Percentiles rank a stretch among this genome's conserved stretches.
phyloP scores from a whole-genome alignment of 2,113 vertebrate species.

The Cynoglossus semilaevis region DNA sequence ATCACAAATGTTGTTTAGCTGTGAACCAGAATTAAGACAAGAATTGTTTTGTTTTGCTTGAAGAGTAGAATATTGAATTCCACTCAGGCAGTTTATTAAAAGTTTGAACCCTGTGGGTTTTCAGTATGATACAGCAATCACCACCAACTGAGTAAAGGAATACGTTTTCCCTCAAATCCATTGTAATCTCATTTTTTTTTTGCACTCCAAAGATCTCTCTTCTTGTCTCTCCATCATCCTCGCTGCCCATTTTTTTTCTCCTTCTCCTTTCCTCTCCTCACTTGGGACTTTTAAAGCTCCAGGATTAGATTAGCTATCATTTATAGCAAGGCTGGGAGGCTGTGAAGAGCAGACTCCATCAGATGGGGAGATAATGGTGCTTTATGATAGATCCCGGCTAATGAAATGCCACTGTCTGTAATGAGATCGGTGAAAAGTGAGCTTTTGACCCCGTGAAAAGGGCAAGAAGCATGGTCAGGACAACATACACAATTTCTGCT shows the following conservation, averaged over 20 bases:
- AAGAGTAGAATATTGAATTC: constrained; percentile 1
- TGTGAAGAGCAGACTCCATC: constrained; percentile 65
- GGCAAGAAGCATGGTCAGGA: constrained; percentile 53
- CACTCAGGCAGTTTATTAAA: neutral
- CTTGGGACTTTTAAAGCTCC: constrained; percentile 33
- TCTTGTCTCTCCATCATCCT: neutral
- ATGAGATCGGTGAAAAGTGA: constrained; percentile 77
- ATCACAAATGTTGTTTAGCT: neutral
- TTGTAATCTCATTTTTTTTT: neutral
- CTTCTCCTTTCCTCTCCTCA: constrained; percentile 12
- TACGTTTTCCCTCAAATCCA: neutral
- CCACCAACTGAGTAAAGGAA: neutral
- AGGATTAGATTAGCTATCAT: constrained; percentile 68
- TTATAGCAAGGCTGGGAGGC: constrained; percentile 67
- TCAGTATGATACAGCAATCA: neutral
- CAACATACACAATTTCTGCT: constrained; percentile 17
- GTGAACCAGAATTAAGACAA: constrained; percentile 1
- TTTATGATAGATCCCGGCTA: constrained; percentile 68
- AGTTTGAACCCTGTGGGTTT: constrained; percentile 3
- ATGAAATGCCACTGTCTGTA: constrained; percentile 75
- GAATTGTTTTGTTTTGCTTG: neutral
- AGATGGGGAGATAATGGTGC: constrained; percentile 69
- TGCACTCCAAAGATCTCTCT: neutral
- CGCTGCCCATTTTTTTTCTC: neutral
- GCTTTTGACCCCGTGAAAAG: constrained; percentile 64